Base-by-base conservation (phyloP, 1,140 invertebrate species). In the Cyclina sinensis region DNA sequence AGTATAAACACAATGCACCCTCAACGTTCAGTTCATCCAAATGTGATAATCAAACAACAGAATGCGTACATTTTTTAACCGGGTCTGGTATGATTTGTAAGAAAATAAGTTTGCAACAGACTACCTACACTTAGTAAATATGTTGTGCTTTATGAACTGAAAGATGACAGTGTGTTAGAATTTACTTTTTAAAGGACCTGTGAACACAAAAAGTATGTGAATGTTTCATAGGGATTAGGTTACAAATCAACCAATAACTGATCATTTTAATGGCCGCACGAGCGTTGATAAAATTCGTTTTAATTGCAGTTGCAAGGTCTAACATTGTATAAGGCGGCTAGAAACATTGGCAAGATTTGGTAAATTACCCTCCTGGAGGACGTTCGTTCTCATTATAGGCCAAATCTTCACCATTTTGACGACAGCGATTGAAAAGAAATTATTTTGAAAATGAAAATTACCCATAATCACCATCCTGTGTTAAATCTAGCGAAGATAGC, bases 371-470 rank as follows among this genome's bases (percentile, higher is more conserved):
- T 54, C 65, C 62, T 18, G 43, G 65, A 65, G 62, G 68, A 48
- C 62, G 59, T 46, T 48, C 5, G 39, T 30, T 39, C 48, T 70
- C 48, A 70, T 73, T 57, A 65, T 57, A 70, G 62, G 46, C 18
- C 48, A 54, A 84, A 54, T 73, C 59, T 65, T 65, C 82, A 84
- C 62, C 82, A 73, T 14, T 74, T 84, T 57, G 82, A 70, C 82
- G 82, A 70, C 82, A 84, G 43, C 65, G 62, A 84, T 84, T 84
- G 82, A 84, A 84, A 84, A 84, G 82, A 84, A 84, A 84, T 84
- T 84, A 84, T 84, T 84, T 84, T 84, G 82, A 84, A 84, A 73
- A 84, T 84, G 82, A 84, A 84, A 84, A 84, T 84, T 84, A 73
- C 82, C 82, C 65, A 84, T 84, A 84, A 84, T 84, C 82, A 46